Conservation (phyloP, 2,888 invertebrate genomes). For the Campoplex capitator region DNA sequence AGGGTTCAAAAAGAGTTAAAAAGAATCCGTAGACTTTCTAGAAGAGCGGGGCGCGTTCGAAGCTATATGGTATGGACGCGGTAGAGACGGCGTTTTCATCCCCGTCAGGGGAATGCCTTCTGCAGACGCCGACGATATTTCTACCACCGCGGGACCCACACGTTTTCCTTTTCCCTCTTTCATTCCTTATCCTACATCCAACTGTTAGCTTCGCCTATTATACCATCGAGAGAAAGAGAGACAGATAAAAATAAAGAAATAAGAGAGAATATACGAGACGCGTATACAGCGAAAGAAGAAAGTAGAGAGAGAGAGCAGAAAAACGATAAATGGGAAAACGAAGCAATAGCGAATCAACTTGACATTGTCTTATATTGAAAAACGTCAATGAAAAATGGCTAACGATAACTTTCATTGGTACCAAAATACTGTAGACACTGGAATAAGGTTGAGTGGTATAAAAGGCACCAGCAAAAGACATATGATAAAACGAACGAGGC, state of each 20-base stretch:
- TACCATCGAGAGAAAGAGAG: constrained; percentile 16
- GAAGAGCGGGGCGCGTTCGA: constrained; percentile 18
- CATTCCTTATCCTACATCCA: constrained; percentile 27
- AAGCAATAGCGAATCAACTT: constrained; percentile 50
- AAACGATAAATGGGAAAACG: constrained; percentile 42
- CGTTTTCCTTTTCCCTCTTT: constrained; percentile 30
- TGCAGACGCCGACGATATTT: constrained; percentile 49
- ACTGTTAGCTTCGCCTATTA: constrained; percentile 47
- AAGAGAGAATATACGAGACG: constrained; percentile 11
- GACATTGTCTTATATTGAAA: constrained; percentile 58
- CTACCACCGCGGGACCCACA: constrained; percentile 40
- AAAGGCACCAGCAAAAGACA: constrained; percentile 9
- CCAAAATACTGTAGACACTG: constrained; percentile 33
- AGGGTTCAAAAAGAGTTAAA: constrained; percentile 10
- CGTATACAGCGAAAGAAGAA: neutral
- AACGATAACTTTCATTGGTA: constrained; percentile 50
- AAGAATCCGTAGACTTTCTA: neutral
- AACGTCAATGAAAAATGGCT: constrained; percentile 57
- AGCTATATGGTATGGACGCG: constrained; percentile 28
- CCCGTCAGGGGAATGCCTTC: constrained; percentile 42
- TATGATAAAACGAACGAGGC: constrained; percentile 6
- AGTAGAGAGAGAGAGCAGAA: constrained; percentile 9
- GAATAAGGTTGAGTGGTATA: constrained; percentile 44
- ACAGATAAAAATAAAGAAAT: constrained; percentile 14
- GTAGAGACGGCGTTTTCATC: constrained; percentile 48